Base-by-base conservation (phyloP, 1,140 invertebrate genomes). In the Meloidogyne exigua region DNA sequence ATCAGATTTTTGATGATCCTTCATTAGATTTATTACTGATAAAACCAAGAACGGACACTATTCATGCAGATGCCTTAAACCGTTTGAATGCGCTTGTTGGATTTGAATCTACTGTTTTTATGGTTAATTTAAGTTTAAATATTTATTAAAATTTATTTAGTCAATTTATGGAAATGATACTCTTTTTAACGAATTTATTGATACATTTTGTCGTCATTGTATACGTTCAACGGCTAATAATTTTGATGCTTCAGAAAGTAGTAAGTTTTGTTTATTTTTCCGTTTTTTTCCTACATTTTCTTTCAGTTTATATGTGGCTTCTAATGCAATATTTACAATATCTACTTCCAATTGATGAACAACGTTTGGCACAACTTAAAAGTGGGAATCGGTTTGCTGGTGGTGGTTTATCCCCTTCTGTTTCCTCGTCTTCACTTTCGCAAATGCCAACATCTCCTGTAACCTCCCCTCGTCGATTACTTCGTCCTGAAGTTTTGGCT, bases 101-200 rank as follows among this genome's bases (percentile, higher is more conserved):
- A 62, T 78, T 78, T 68, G 76, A 78, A 66, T 78, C 76, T 12
- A 68, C 76, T 18, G 76, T 78, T 42, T 78, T 78, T 36, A 77
- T 62, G 76, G 76, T 78, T 28, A 7, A 21, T 76, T 21, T 77
- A 23, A 3, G 3, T 25, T 15, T 32, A 15, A 70, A 39, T n/a
- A n/a, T 12, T 32, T 25, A 26, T 10, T 26, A 28, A 15, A 63
- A 26, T n/a, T 23, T 77, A 25, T 77, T 67, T 36, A 78, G 76
- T 77, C 74, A 9, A 78, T 78, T 62, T 78, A 78, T 57, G 36
- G 67, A 42, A 78, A 69, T 57, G 76, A 78, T 67, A 66, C 44
- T n/a, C 64, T 78, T 23, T 76, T 78, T 68, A 65, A 67, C 25
- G 76, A 78, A 25, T 78, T 78, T 66, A 78, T 78, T 49, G 39